These are phyloP conservation scores for Ptychoptera albimana DNA, from an alignment of 2,888 invertebrate species.

Conservation along the genomic window DNA sequence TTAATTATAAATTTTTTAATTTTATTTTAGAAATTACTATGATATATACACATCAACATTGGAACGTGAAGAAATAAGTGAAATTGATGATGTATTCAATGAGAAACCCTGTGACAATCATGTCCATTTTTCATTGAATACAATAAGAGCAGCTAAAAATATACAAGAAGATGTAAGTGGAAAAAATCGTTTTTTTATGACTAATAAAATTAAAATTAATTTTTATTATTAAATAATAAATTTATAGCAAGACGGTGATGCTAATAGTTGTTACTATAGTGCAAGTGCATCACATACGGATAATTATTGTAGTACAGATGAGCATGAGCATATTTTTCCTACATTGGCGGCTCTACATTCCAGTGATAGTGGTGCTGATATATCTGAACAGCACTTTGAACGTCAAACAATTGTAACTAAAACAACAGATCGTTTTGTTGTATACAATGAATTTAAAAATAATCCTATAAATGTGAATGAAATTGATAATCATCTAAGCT, in stretches of 20 bases:
- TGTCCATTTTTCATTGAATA: constrained; percentile 4
- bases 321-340: constrained; percentile 7
- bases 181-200: not conserved
- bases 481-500: not conserved
- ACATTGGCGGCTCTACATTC: constrained; percentile 6
- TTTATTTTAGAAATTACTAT: constrained; percentile 7
- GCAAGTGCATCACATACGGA: constrained; percentile 13
- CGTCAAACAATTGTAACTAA: not conserved
- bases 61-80: constrained; percentile 9
- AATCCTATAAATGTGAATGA: constrained; percentile 1
- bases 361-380: constrained; percentile 12
- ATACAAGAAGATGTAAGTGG: constrained; percentile 3
- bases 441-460: not conserved
- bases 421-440: not conserved
- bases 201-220: not conserved
- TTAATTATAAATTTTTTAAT: not conserved
- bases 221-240: not conserved
- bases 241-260: constrained; percentile 10
- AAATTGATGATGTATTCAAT: constrained; percentile 10
- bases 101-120: constrained; percentile 7
- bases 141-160: constrained; percentile 4
- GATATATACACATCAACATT: constrained; percentile 7
- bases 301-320: constrained; percentile 11
- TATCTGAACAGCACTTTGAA: constrained; percentile 9
- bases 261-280: constrained; percentile 12